phyloP scores from a whole-genome alignment of 2,113 vertebrate species.

The Conger conger region DNA sequence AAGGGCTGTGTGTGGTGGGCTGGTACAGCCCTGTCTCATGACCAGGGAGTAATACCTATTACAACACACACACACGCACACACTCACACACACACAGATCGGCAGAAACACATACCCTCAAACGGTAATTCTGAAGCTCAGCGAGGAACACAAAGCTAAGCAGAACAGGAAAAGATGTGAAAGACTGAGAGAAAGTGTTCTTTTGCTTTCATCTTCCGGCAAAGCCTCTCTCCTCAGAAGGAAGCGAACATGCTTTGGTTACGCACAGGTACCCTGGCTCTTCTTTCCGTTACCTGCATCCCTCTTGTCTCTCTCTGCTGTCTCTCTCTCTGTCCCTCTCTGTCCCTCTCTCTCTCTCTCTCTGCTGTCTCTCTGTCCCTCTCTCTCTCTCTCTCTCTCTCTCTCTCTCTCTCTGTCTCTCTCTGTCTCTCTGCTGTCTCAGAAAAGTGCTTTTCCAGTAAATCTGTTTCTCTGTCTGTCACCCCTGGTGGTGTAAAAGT shows the following conservation, averaged over 20 bases:
- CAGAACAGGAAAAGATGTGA: conserved; percentile 60
- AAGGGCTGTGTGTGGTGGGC: conserved; percentile 72
- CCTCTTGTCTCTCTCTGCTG: conserved; percentile 25
- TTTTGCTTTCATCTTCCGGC: conserved; percentile 59
- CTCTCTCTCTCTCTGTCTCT: rapidly evolving
- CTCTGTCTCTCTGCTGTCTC: background rate
- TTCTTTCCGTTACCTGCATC: conserved; percentile 33
- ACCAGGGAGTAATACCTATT: conserved; percentile 74
- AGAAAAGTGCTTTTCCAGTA: background rate
- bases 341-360: background rate
- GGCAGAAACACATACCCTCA: conserved; percentile 30
- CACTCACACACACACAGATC: conserved; percentile 38
- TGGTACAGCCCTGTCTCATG: conserved; percentile 81
- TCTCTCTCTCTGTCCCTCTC: background rate
- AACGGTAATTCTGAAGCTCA: conserved; percentile 46
- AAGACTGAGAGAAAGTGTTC: conserved; percentile 56
- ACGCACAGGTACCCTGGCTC: conserved; percentile 68
- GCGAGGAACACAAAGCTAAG: conserved; percentile 46
- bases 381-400: rapidly evolving
- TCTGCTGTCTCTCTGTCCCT: background rate
- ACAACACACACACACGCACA: conserved; percentile 57
- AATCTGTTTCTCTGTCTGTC: background rate
- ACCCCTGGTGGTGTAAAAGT: background rate
- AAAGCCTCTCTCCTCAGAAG: conserved; percentile 61
- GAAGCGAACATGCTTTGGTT: conserved; percentile 75